A percentile compares a stretch with the other conserved stretches of the same genome.
phyloP scores from a whole-genome alignment of 2,888 invertebrate genomes.

The Pherbina coryleti region DNA sequence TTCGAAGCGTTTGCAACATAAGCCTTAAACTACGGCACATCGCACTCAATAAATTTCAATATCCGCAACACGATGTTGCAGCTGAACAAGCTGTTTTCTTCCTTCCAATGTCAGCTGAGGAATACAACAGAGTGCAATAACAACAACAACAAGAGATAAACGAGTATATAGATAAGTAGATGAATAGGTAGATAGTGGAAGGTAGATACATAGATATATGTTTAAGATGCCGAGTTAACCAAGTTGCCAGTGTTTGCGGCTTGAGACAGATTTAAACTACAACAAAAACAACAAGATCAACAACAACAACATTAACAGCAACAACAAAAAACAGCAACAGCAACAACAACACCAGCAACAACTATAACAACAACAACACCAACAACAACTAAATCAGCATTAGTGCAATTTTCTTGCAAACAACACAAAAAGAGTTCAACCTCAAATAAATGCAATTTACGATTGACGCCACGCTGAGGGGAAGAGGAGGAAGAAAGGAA shows the following conservation, averaged over 20 bases:
- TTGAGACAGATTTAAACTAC: neutral
- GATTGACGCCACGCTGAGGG: too few relatives aligned
- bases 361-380: neutral
- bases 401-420: neutral
- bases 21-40: too few relatives aligned
- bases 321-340: neutral
- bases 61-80: neutral
- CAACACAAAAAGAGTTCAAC: too few relatives aligned
- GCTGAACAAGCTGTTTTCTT: neutral
- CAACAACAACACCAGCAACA: neutral
- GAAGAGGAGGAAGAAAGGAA: neutral
- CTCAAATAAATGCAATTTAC: too few relatives aligned
- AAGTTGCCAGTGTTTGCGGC: neutral
- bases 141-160: neutral
- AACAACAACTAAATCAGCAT: neutral
- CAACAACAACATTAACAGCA: neutral
- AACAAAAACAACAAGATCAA: neutral
- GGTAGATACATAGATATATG: neutral
- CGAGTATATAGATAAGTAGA: neutral
- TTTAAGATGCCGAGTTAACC: neutral
- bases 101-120: constrained; percentile 13
- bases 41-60: too few relatives aligned
- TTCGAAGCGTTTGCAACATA: too few relatives aligned
- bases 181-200: neutral
- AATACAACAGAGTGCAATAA: neutral